These are phyloP conservation scores for Taenioides sp. DNA, from an alignment of 2,797 vertebrate species.

Conservation along the genomic window DNA sequence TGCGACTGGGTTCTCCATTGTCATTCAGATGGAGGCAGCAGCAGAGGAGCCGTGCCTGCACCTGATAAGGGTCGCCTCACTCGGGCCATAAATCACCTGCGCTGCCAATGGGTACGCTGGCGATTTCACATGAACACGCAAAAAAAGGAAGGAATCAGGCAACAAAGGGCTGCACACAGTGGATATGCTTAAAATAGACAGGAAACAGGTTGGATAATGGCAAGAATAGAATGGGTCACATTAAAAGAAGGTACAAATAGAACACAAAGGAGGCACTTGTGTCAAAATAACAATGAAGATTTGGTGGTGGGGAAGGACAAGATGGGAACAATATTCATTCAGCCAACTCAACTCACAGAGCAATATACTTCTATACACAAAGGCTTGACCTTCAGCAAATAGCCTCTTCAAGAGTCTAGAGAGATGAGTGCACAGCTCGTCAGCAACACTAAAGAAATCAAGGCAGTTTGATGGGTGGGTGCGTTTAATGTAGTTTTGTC, in stretches of 20 bases:
- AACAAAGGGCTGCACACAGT: slow-evolving; percentile 30
- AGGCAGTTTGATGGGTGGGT: background rate
- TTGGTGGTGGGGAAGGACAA: slow-evolving; percentile 12
- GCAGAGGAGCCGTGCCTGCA: slow-evolving; percentile 87
- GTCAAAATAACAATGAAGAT: slow-evolving; percentile 10
- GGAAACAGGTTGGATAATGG: slow-evolving; percentile 4
- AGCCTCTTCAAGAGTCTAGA: slow-evolving; percentile 72
- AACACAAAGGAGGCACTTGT: slow-evolving; percentile 19
- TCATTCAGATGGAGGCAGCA: slow-evolving; percentile 92
- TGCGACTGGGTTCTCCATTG: slow-evolving; percentile 92
- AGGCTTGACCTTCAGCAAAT: slow-evolving; percentile 88
- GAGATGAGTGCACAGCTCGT: slow-evolving; percentile 46
- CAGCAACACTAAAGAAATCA: background rate
- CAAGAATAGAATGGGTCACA: slow-evolving; percentile 8
- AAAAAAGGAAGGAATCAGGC: slow-evolving; percentile 41
- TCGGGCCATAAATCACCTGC: slow-evolving; percentile 93
- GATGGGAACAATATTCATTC: slow-evolving; percentile 80
- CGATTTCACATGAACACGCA: slow-evolving; percentile 81
- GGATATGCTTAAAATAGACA: slow-evolving; percentile 43
- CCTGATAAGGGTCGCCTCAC: slow-evolving; percentile 93
- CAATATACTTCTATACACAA: slow-evolving; percentile 87
- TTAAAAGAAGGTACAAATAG: slow-evolving; percentile 15
- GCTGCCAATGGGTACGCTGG: slow-evolving; percentile 81
- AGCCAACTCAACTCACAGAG: slow-evolving; percentile 86
- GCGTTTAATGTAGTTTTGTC: background rate